phyloP scores from a whole-genome alignment of 1,140 invertebrate species.

The Leptestheria dahalacensis region DNA sequence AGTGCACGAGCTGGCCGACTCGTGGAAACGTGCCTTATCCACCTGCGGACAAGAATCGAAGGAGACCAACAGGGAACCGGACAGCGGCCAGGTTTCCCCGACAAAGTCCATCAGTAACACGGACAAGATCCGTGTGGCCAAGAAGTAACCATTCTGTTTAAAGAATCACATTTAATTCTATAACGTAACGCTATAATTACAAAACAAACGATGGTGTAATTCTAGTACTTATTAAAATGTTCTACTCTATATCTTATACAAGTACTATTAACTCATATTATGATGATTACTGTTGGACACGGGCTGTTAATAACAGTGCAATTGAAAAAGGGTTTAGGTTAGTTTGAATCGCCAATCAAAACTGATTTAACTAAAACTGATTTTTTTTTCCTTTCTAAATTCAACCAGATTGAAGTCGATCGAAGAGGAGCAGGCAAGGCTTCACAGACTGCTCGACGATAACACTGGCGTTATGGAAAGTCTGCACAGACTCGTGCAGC shows the following conservation, averaged over 20 bases:
- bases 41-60: not conserved
- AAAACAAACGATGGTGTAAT: too few species aligned
- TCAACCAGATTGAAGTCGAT: not conserved
- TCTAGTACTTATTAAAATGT: too few species aligned
- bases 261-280: too few species aligned
- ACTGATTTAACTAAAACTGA: too few species aligned
- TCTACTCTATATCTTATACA: too few species aligned
- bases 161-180: too few species aligned
- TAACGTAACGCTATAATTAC: too few species aligned
- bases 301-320: too few species aligned
- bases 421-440: not conserved
- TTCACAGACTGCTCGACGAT: not conserved
- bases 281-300: too few species aligned
- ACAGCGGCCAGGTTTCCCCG: not conserved
- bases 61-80: not conserved
- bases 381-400: too few species aligned
- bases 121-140: not conserved
- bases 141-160: not conserved
- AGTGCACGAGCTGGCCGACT: not conserved
- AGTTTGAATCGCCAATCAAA: too few species aligned
- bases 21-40: not conserved
- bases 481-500: not conserved
- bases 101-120: not conserved
- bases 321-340: too few species aligned
- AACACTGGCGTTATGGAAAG: not conserved